Conservation (phyloP, 1,140 invertebrate genomes). For the Ceratitis capitata region DNA sequence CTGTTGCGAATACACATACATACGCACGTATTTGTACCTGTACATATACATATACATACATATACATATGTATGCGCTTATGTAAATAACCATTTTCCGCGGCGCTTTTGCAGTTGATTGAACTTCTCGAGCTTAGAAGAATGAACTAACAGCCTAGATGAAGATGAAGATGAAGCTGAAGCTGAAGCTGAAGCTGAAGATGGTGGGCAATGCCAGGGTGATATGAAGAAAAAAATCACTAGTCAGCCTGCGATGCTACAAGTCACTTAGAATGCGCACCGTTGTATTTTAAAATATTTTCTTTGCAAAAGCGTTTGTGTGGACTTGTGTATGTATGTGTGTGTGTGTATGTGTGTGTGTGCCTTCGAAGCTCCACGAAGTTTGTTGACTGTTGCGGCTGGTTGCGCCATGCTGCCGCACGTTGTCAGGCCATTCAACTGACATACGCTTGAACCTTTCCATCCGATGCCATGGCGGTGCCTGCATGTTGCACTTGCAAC, state of each 20-base stretch:
- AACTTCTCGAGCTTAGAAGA: conserved; percentile 10
- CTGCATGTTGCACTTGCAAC: not conserved
- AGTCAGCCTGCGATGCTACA: not conserved
- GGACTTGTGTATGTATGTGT: not conserved
- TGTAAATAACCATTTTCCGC: not conserved
- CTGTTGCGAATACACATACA: not conserved
- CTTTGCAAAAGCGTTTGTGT: no score
- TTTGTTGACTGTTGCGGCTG: conserved; percentile 32
- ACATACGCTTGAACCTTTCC: conserved; percentile 30
- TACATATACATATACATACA: not conserved
- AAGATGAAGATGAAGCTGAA: not conserved
- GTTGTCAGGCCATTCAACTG: conserved; percentile 34
- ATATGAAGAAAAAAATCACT: not conserved
- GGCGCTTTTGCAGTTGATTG: conserved; percentile 16
- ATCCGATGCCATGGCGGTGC: not conserved
- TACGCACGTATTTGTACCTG: not conserved
- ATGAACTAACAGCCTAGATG: conserved; percentile 3
- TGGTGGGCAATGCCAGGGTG: not conserved
- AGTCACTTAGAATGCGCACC: not conserved
- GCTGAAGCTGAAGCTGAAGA: not conserved
- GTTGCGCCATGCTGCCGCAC: not conserved
- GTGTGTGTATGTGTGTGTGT: not conserved
- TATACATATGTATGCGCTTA: not conserved
- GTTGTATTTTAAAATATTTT: not conserved
- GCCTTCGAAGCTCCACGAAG: not conserved